phyloP scores from a whole-genome alignment of 2,888 invertebrate species.

The Drosophila aldrichi region DNA sequence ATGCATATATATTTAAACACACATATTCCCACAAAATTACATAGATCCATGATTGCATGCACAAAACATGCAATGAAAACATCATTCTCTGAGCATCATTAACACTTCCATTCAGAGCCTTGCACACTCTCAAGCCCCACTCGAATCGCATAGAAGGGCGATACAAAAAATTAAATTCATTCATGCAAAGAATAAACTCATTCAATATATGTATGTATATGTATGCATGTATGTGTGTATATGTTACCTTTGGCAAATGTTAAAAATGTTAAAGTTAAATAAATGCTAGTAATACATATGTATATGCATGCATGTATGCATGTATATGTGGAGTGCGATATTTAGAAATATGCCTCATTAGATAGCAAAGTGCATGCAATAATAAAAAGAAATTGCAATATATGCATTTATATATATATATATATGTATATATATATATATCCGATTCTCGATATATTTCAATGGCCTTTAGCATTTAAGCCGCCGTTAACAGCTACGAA shows the following conservation, averaged over 20 bases:
- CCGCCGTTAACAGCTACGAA: slow-evolving; percentile 33
- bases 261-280: neutral
- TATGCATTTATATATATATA: neutral
- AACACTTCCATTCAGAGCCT: slow-evolving; percentile 1
- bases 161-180: neutral
- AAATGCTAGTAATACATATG: neutral
- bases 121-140: neutral
- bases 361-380: slow-evolving; percentile 7
- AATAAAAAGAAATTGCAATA: slow-evolving; percentile 3
- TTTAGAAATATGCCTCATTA: slow-evolving; percentile 8
- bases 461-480: slow-evolving; percentile 12
- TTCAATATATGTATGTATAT: neutral
- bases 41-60: neutral
- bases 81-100: slow-evolving; percentile 3
- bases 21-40: neutral
- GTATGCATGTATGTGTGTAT: too few species aligned
- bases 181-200: too few species aligned
- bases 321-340: neutral
- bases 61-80: slow-evolving; percentile 1
- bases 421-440: neutral
- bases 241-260: neutral
- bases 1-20: neutral
- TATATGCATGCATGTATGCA: neutral
- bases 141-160: slow-evolving; percentile 3
- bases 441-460: slow-evolving; percentile 1